Evolutionary conservation across 2,113 vertebrate species (phyloP).

Genomic region (Baryphthengus martii): DNA sequence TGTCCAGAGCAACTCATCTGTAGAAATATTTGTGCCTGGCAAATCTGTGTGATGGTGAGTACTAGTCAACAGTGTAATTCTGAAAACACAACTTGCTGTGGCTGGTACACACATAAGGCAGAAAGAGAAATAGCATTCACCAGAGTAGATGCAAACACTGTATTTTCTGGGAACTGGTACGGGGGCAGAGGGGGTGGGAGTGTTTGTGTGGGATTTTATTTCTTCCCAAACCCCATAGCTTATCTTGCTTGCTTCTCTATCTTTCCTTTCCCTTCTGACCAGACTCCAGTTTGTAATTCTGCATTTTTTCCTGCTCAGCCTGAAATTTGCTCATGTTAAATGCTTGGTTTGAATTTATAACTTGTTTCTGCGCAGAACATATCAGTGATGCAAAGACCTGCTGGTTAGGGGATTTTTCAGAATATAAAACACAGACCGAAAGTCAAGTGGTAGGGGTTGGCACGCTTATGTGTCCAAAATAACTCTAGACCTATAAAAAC

Average conservation of each 20-base stretch:
- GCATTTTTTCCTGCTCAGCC: background rate
- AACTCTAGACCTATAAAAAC: conserved; percentile 21
- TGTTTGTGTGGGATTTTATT: background rate
- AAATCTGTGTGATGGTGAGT: background rate
- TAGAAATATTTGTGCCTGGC: background rate
- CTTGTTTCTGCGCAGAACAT: background rate
- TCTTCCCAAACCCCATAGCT: background rate
- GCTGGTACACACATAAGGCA: background rate
- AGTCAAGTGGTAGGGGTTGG: background rate
- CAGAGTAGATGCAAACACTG: background rate
- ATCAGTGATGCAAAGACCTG: background rate
- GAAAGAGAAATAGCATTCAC: background rate
- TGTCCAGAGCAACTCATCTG: background rate
- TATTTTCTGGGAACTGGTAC: background rate
- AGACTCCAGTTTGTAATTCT: background rate
- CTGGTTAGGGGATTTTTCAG: background rate
- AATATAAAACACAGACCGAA: background rate
- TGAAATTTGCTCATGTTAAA: background rate
- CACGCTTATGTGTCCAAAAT: background rate
- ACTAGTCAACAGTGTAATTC: fast-evolving
- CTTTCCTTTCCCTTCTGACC: background rate
- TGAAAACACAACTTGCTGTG: background rate
- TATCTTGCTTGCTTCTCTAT: background rate
- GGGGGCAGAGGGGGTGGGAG: too few species aligned
- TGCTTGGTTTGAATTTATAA: background rate